These are phyloP conservation scores for Ophioderma brevispina DNA, from an alignment of 35 echinoderm and acorn worm species.

Conservation along the genomic window DNA sequence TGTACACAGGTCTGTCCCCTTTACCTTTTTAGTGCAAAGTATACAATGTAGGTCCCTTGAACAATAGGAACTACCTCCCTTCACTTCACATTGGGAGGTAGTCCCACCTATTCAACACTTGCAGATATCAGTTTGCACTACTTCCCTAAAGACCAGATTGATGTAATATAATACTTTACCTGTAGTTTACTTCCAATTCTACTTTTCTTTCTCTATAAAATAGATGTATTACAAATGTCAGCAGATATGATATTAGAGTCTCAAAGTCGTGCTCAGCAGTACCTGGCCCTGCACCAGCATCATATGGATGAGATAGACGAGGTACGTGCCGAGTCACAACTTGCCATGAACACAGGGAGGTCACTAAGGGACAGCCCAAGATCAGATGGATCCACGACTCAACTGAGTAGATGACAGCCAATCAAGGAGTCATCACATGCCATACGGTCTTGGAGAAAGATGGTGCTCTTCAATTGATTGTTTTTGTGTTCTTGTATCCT, in stretches of 20 bases:
- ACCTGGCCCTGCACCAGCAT: slow-evolving; percentile 49
- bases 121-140: background rate
- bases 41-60: too few species aligned
- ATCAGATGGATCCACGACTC: background rate
- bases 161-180: background rate
- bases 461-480: too few species aligned
- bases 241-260: slow-evolving; percentile 82
- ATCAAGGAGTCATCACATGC: too few species aligned
- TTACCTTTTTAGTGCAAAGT: too few species aligned
- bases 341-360: slow-evolving; percentile 57
- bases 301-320: slow-evolving; percentile 78
- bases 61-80: too few species aligned
- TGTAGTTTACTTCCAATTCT: background rate
- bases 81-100: too few species aligned
- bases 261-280: slow-evolving; percentile 27
- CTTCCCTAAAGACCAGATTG: background rate
- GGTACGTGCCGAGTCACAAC: slow-evolving; percentile 76
- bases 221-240: slow-evolving; percentile 84
- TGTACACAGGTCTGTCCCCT: too few species aligned
- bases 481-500: too few species aligned
- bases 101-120: too few species aligned
- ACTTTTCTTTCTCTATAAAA: slow-evolving; percentile 19
- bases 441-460: too few species aligned
- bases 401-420: background rate
- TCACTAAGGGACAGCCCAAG: slow-evolving; percentile 16